Evolutionary conservation across 2,888 invertebrate genomes (phyloP).

Genomic region (Meloe dianella): DNA sequence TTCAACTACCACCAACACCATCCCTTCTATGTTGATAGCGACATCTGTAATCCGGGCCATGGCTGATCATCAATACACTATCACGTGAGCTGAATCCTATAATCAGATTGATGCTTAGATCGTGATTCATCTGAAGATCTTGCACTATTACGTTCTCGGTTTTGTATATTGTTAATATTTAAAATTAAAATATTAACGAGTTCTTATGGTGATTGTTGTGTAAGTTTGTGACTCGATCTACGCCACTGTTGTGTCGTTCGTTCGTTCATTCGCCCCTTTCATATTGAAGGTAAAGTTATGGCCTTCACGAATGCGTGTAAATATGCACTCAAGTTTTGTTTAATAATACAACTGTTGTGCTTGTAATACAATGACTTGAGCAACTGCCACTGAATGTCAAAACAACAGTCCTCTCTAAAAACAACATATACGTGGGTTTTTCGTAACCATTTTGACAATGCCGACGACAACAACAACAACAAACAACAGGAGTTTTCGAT

Average conservation of each 20-base stretch:
- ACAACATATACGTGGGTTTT: conserved; percentile 1
- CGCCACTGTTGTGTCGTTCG: neutral
- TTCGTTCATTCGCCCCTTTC: conserved; percentile 10
- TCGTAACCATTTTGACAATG: neutral
- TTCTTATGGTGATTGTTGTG: conserved; percentile 17
- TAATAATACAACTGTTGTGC: conserved; percentile 24
- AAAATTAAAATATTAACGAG: neutral
- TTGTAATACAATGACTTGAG: conserved; percentile 27
- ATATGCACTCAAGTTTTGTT: conserved; percentile 25
- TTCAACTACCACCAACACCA: conserved; percentile 23
- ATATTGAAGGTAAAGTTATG: conserved; percentile 27
- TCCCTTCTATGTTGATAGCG: conserved; percentile 27
- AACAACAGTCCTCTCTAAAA: conserved; percentile 1
- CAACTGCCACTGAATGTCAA: conserved; percentile 30
- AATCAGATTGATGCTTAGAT: neutral
- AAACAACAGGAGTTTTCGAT: conserved; percentile 1
- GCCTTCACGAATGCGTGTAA: conserved; percentile 33
- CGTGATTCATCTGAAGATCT: conserved; percentile 5
- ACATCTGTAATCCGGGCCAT: conserved; percentile 43
- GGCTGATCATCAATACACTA: conserved; percentile 41
- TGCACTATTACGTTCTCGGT: neutral
- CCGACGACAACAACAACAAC: neutral
- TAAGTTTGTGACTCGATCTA: neutral
- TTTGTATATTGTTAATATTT: conserved; percentile 18
- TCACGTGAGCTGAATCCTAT: conserved; percentile 39